Percentiles rank a stretch among this genome's conserved stretches.
These are phyloP conservation scores for Leptonema lineaticorne DNA, from an alignment of 1,140 invertebrate genomes.

Conservation along the genomic window DNA sequence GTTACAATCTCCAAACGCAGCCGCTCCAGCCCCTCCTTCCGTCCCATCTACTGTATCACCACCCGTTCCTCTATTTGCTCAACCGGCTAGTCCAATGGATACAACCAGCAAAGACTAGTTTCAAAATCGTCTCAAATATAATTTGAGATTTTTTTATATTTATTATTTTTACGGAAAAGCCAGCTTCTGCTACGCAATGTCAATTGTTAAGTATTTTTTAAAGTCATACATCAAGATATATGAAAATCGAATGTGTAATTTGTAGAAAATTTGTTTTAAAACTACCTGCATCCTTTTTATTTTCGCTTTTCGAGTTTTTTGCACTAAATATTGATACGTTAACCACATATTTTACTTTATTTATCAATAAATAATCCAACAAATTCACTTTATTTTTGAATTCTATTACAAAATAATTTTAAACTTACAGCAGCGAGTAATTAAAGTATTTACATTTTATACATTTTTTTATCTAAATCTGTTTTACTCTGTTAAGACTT, in stretches of 20 bases:
- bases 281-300: not conserved
- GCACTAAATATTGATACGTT: not conserved
- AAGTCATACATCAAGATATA: not conserved
- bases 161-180: not conserved
- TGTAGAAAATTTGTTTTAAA: not conserved
- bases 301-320: no score
- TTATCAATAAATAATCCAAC: no score
- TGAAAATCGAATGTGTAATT: not conserved
- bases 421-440: no score
- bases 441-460: no score
- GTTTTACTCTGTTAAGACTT: no score
- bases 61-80: slow-evolving; percentile 49
- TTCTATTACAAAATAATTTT: no score
- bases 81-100: slow-evolving; percentile 69
- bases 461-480: no score
- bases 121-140: not conserved
- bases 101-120: slow-evolving; percentile 56
- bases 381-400: no score
- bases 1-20: slow-evolving; percentile 40
- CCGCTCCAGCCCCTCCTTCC: slow-evolving; percentile 33
- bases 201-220: not conserved
- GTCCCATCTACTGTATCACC: slow-evolving; percentile 46
- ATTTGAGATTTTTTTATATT: slow-evolving; percentile 4
- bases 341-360: no score
- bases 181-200: slow-evolving; percentile 7